A percentile compares a stretch with the other conserved stretches of the same genome.
These are phyloP conservation scores for Ceraclea dissimilis DNA, from an alignment of 2,888 invertebrate species.

Conservation along the genomic window DNA sequence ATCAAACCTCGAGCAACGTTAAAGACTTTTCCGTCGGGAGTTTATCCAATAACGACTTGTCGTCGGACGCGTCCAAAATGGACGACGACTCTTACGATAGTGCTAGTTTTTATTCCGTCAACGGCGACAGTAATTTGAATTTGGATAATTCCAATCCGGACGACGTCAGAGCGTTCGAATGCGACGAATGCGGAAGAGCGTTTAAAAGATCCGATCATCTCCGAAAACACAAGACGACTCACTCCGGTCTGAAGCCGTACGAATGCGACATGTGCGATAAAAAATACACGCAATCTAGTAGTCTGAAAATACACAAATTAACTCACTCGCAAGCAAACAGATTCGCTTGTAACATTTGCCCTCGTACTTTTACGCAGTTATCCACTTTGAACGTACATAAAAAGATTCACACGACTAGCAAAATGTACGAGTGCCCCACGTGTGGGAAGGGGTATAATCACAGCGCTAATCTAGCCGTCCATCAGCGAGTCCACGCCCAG, in stretches of 20 bases:
- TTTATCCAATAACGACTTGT: background rate
- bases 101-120: background rate
- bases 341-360: background rate
- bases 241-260: conserved; percentile 1
- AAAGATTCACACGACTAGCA: background rate
- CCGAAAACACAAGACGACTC: conserved; percentile 4
- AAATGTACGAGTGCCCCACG: background rate
- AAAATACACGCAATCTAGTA: background rate
- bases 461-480: background rate
- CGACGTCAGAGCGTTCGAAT: background rate
- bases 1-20: background rate
- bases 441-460: background rate
- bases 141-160: background rate
- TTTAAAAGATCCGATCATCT: background rate
- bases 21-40: background rate
- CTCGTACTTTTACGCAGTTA: background rate
- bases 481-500: background rate
- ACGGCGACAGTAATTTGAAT: background rate
- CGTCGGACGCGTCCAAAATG: background rate
- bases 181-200: background rate
- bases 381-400: background rate
- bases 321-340: background rate
- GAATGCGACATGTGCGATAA: conserved; percentile 5
- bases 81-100: background rate
- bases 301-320: background rate